Base-by-base conservation (phyloP, 2,888 invertebrate genomes). In the Pegoplata infirma region DNA sequence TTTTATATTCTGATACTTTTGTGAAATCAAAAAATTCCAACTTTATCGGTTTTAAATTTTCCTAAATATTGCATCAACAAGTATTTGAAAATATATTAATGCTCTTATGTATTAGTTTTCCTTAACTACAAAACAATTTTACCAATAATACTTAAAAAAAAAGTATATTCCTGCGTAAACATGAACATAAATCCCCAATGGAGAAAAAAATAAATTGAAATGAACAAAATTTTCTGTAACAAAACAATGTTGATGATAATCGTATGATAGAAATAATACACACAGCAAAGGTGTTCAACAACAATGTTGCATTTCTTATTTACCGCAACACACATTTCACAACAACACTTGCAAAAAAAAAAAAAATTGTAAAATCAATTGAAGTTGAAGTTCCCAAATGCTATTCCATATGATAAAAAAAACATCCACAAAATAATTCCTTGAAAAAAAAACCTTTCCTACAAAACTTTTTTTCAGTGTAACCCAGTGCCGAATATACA, bases 191-290 rank as follows among this genome's bases (percentile, higher is more conserved):
- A 53, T 74, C 53, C 53, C 53, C 36, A 28, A 67, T 55, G 44
- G 19, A 21, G 12, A 16, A 21, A 53, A 23, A 53, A 53, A 55
- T 4, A 47, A 7, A 44, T 16, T 16, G 19, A 32, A 47, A 49
- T 5, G 16, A 74, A 66, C 14, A 66, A 28, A 46, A 53, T 40
- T 32, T n/a, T 40, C 1, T 40, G 36, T 12, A 40, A 12, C n/a
- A 55, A 36, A 68, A 10, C 2, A 55, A 23, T 49, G 28, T 28
- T 55, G 68, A 75, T 75, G 49, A 75, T 68, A 68, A 75, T 40
- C 75, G 68, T 68, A 49, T 68, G 75, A 75, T 75, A 69, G 68
- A 56, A 44, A 68, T 68, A 49, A 63, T 49, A 63, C 49, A 49
- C 28, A 19, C n/a, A n/a, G n/a, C 14, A 59, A 25, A 67, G 36